Evolutionary conservation across 1,140 invertebrate genomes (phyloP), one percentile per base, ranked within the genome.

Genomic region (Pseudomyrmex sp.): DNA sequence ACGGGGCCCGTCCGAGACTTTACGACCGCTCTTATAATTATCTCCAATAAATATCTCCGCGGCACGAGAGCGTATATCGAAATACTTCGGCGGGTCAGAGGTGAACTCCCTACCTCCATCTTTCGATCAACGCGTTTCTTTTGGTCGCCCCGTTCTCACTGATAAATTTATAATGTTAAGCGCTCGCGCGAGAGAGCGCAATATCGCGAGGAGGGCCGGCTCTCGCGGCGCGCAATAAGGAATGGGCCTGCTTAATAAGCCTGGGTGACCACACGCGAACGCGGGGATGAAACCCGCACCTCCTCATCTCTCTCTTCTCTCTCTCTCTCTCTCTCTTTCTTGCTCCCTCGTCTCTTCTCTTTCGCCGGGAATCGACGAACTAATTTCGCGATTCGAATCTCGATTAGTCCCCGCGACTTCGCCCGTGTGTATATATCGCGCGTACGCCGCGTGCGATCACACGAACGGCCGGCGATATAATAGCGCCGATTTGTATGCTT

Each of bases 31-130:
- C 93, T 93, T 93, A 92, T 94, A 94, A 94, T 94, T 94, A 94
- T 94, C 93, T 94, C 88, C 93, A 94, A 94, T 94, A 94, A 94
- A 94, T 94, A 94, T 94, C 93, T 94, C 89, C 91, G 91, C 91
- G 91, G 92, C 92, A 93, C 91, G 93, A 94, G 93, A 94, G 90
- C 89, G 90, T 92, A 90, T 89, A 92, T 92, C 91, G 91, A 92
- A 92, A 93, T 93, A 93, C 90, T 92, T 91, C 73, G 89, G 85
- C 83, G 91, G 93, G 91, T 93, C 92, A 91, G 86, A 91, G 93
- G 93, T 93, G 91, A 93, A 85, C 86, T 88, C 82, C 35, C 87
- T 90, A 90, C 90, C 92, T 91, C 90, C 91, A 92, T 93, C 92
- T 93, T 93, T 93, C 92, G 92, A 93, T 93, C 92, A 93, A 93